phyloP scores from a whole-genome alignment of 2,797 vertebrate species.

The Ctenochaetus hawaiiensis region DNA sequence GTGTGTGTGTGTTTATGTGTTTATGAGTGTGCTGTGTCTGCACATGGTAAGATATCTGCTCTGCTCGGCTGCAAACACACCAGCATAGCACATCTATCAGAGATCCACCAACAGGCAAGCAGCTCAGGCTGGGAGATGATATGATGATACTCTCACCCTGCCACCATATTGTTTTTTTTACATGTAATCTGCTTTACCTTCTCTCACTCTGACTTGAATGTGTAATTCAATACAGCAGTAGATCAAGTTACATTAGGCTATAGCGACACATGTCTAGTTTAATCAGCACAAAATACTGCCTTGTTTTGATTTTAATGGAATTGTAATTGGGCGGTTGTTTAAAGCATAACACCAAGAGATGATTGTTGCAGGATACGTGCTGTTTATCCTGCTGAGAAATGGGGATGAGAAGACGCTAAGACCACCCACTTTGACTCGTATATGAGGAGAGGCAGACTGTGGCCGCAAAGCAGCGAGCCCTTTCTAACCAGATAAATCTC shows the following conservation, averaged over 20 bases:
- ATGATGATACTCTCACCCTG: slow-evolving; percentile 41
- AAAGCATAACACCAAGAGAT: slow-evolving; percentile 57
- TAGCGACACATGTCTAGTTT: slow-evolving; percentile 36
- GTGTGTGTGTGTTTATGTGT: slow-evolving; percentile 33
- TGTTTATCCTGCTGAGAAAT: slow-evolving; percentile 71
- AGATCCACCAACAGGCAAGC: slow-evolving; percentile 60
- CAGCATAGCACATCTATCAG: slow-evolving; percentile 67
- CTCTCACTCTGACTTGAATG: slow-evolving; percentile 51
- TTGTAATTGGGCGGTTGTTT: slow-evolving; percentile 56
- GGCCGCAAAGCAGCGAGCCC: slow-evolving; percentile 76
- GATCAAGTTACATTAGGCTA: slow-evolving; percentile 37
- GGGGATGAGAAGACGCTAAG: slow-evolving; percentile 61
- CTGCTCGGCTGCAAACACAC: slow-evolving; percentile 57
- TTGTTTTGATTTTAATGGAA: slow-evolving; percentile 58
- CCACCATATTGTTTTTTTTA: slow-evolving; percentile 47
- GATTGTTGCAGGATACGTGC: slow-evolving; percentile 57
- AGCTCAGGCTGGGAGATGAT: slow-evolving; percentile 41
- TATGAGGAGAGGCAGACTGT: slow-evolving; percentile 71
- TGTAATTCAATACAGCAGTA: slow-evolving; percentile 50
- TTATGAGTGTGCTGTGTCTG: slow-evolving; percentile 34
- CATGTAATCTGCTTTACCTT: slow-evolving; percentile 51
- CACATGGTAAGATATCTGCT: slow-evolving; percentile 59
- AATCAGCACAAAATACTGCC: slow-evolving; percentile 19
- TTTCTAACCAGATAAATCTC: slow-evolving; percentile 85
- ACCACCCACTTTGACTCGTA: slow-evolving; percentile 83